phyloP scores from a whole-genome alignment of 2,888 invertebrate species.

The Dynastes tityus region DNA sequence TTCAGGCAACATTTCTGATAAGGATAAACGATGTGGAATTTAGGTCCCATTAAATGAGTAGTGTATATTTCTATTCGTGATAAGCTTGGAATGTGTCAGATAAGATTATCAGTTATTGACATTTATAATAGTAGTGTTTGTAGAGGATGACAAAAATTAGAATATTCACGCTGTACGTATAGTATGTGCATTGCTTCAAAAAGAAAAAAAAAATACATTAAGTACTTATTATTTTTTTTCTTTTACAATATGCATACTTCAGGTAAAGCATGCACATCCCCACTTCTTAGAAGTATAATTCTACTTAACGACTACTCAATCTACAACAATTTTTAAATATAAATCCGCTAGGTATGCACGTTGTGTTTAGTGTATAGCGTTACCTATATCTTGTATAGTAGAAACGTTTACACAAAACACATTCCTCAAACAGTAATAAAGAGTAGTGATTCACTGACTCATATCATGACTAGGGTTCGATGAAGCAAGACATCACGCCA shows the following conservation, averaged over 20 bases:
- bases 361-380: neutral
- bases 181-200: neutral
- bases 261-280: neutral
- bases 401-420: conserved; percentile 24
- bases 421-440: conserved; percentile 39
- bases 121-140: conserved; percentile 31
- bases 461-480: conserved; percentile 22
- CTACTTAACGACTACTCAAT: conserved; percentile 25
- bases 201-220: neutral
- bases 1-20: neutral
- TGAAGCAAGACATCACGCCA: conserved; percentile 44
- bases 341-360: neutral
- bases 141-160: conserved; percentile 26
- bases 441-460: conserved; percentile 35
- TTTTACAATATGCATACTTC: neutral
- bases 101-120: conserved; percentile 47
- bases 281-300: neutral
- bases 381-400: neutral
- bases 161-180: neutral
- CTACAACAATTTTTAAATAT: conserved; percentile 23
- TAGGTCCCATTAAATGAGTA: neutral
- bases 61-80: conserved; percentile 23
- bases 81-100: conserved; percentile 32
- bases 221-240: neutral
- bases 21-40: neutral